Conservation (phyloP, 1,140 invertebrate genomes). For the Rhyzopertha dominica region DNA sequence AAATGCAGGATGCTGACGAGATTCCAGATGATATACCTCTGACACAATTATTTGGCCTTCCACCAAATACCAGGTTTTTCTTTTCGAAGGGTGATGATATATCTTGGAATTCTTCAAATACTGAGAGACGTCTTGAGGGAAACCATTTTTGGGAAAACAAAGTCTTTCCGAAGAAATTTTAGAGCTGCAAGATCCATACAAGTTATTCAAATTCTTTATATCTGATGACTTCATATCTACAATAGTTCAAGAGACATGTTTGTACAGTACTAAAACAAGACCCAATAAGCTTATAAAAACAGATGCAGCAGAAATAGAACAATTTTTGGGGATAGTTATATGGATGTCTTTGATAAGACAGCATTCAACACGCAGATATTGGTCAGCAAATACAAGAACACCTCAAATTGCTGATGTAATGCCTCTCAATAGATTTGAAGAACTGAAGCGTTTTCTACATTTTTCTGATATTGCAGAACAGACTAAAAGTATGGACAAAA, state of each 20-base stretch:
- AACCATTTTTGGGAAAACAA: constrained; percentile 42
- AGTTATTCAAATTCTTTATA: constrained; percentile 23
- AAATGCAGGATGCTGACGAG: constrained; percentile 3
- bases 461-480: constrained; percentile 28
- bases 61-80: constrained; percentile 11
- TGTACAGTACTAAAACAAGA: constrained; percentile 11
- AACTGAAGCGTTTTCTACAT: constrained; percentile 34
- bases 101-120: constrained; percentile 10
- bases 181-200: constrained; percentile 14
- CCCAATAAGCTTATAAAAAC: constrained; percentile 26
- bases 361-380: constrained; percentile 26
- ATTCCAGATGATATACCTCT: constrained; percentile 12
- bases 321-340: constrained; percentile 30
- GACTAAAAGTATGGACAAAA: constrained; percentile 23
- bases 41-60: constrained; percentile 11
- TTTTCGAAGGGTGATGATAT: constrained; percentile 6
- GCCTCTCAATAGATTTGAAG: constrained; percentile 31
- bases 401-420: constrained; percentile 25
- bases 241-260: constrained; percentile 16
- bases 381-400: constrained; percentile 24
- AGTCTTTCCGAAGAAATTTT: constrained; percentile 20
- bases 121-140: not conserved
- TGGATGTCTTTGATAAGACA: constrained; percentile 27
- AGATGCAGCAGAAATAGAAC: constrained; percentile 26
- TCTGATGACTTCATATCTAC: constrained; percentile 19